These are phyloP conservation scores for Lypha dubia DNA, from an alignment of 2,888 invertebrate species.

Conservation along the genomic window DNA sequence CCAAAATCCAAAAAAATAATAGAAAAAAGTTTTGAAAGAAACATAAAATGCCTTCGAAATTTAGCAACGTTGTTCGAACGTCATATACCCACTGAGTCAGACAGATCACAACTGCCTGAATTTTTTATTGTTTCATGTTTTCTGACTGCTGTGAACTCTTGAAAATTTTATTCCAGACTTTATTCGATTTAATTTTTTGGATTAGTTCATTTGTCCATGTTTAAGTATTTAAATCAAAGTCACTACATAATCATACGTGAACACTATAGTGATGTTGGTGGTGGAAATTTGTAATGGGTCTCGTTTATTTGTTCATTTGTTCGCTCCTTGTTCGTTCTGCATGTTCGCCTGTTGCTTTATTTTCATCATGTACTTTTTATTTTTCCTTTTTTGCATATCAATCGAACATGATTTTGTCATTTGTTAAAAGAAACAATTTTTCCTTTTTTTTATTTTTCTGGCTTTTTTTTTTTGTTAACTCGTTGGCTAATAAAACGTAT, in stretches of 20 bases:
- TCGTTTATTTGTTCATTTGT: slow-evolving; percentile 34
- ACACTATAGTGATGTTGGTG: slow-evolving; percentile 16
- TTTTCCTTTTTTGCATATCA: slow-evolving; percentile 67
- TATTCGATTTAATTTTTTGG: slow-evolving; percentile 19
- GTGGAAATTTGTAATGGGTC: slow-evolving; percentile 47
- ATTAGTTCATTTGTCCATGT: slow-evolving; percentile 55
- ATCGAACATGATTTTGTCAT: slow-evolving; percentile 72
- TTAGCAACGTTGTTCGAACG: slow-evolving; percentile 14
- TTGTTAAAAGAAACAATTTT: slow-evolving; percentile 50
- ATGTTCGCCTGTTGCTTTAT: slow-evolving; percentile 26
- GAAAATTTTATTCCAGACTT: slow-evolving; percentile 35
- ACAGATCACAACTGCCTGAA: slow-evolving; percentile 47
- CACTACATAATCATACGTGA: slow-evolving; percentile 3
- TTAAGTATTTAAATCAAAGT: slow-evolving; percentile 50
- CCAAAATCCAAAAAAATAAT: slow-evolving; percentile 12
- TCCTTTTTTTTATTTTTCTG: background rate
- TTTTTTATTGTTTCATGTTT: slow-evolving; percentile 30
- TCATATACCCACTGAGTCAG: slow-evolving; percentile 41
- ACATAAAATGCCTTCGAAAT: slow-evolving; percentile 35
- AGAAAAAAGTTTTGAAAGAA: background rate
- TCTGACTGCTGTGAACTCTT: slow-evolving; percentile 23
- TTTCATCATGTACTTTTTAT: slow-evolving; percentile 55
- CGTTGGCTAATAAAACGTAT: slow-evolving; percentile 68
- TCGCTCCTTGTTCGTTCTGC: slow-evolving; percentile 44
- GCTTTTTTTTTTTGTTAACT: slow-evolving; percentile 5